These are phyloP conservation scores for Pangasius djambal DNA, from an alignment of 2,797 vertebrate species.

Conservation along the genomic window DNA sequence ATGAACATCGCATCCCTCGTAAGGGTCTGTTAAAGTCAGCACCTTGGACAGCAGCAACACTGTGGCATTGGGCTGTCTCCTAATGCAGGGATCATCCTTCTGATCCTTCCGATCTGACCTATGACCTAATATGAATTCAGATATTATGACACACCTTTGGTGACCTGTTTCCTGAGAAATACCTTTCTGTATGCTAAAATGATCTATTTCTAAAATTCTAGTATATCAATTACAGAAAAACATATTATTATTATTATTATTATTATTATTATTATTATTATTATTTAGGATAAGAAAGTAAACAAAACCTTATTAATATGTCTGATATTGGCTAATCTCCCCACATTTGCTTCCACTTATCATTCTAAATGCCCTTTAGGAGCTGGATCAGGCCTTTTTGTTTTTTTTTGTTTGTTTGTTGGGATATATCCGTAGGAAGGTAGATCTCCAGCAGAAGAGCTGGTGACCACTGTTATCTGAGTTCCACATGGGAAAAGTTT, in stretches of 20 bases:
- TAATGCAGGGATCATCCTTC: neutral
- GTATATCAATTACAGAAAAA: neutral
- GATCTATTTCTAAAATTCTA: neutral
- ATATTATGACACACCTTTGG: neutral
- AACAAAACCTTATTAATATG: neutral
- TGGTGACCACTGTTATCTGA: neutral
- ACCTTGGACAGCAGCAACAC: constrained; percentile 40
- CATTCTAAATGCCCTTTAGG: neutral
- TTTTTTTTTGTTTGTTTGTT: neutral
- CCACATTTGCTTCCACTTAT: neutral
- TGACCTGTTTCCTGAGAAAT: neutral
- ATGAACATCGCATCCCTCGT: neutral
- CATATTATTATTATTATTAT: neutral
- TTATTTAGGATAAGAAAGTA: neutral
- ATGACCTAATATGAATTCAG: neutral
- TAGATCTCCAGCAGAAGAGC: neutral
- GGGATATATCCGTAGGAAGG: neutral
- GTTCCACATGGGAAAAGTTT: neutral
- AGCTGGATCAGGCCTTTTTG: neutral
- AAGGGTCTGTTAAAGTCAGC: neutral
- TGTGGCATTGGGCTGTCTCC: neutral
- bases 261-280: no score
- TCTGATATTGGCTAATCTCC: no score
- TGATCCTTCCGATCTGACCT: no score
- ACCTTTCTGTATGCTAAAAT: neutral